Evolutionary conservation across 2,113 vertebrate genomes (phyloP), one percentile per base, ranked within the genome.

Genomic region (Caranx ignobilis): DNA sequence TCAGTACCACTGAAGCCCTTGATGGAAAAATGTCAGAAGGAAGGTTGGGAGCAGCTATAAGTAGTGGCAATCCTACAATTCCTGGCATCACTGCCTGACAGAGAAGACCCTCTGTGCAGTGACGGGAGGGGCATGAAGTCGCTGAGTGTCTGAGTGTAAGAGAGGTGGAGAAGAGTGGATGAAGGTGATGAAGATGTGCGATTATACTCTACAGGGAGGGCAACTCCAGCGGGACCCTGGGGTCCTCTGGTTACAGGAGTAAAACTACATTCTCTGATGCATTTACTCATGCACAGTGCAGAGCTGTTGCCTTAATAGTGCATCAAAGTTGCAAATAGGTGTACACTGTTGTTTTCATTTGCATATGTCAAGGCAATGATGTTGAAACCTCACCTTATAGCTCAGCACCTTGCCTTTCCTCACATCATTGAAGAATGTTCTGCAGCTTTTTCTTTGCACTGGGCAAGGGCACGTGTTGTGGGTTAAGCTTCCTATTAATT

Each of bases 11-110:
- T 83, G 34, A 75, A 60, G 39, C 26, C 43, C 66, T 65, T 81
- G 64, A 81, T 85, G 74, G 63, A 55, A 74, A 81, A 84, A 79
- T 79, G 81, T 86, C 67, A 72, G 65, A 13, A 19, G 35, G 19
- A 48, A 60, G 41, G 50, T 47, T 35, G 19, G 54, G 59, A 57
- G 45, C 37, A 59, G 52, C 39, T 64, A 81, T 72, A 61, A 59
- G 75, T 61, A 21, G 63, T 34, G 52, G 31, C 63, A 71, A 56
- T 47, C 41, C 34, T 34, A 68, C 32, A 37, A 16, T 26, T 60
- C 55, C 41, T 57, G 8, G 37, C 54, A 75, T 45, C n/a, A 4
- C 43, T 43, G 52, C 41, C 41, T 73, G 62, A 85, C 43, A 31
- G 34, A 50, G 55, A 18, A 43, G 55, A 39, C 71, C 12, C 39